phyloP scores from a whole-genome alignment of 1,140 invertebrate species.

The Macrobrachium rosenbergii region DNA sequence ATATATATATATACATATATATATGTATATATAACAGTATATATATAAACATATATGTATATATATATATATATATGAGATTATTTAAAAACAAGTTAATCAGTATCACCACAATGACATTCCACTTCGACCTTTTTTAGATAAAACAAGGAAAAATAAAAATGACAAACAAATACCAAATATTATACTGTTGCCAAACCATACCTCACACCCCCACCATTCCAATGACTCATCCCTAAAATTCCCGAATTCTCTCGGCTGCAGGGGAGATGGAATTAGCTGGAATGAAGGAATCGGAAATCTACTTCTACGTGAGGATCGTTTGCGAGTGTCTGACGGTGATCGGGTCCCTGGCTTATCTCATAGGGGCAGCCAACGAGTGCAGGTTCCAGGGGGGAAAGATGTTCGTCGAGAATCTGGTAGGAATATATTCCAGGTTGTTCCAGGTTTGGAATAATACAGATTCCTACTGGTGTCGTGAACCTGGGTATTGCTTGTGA shows the following conservation, averaged over 20 bases:
- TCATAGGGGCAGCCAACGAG: conserved; percentile 85
- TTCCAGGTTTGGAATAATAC: not conserved
- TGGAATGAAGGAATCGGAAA: conserved; percentile 44
- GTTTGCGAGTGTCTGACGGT: conserved; percentile 69
- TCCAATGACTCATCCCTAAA: not conserved
- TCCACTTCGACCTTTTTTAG: no score
- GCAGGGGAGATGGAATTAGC: conserved; percentile 39
- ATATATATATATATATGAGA: no score
- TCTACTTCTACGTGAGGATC: conserved; percentile 52
- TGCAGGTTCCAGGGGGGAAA: conserved; percentile 85
- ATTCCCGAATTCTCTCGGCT: not conserved
- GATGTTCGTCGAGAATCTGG: conserved; percentile 93
- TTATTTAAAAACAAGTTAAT: no score
- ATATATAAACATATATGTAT: not conserved
- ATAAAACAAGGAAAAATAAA: no score
- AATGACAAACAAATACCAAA: no score
- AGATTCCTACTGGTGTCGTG: not conserved
- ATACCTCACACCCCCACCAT: not conserved
- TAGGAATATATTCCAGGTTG: conserved; percentile 70
- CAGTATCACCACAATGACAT: no score
- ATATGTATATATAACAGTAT: not conserved
- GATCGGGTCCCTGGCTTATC: conserved; percentile 83
- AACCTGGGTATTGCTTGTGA: not conserved
- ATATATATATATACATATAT: not conserved
- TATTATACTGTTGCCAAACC: no score